Conservation (phyloP, 92 coral and sea anemone species). For the Porites cylindrica region DNA sequence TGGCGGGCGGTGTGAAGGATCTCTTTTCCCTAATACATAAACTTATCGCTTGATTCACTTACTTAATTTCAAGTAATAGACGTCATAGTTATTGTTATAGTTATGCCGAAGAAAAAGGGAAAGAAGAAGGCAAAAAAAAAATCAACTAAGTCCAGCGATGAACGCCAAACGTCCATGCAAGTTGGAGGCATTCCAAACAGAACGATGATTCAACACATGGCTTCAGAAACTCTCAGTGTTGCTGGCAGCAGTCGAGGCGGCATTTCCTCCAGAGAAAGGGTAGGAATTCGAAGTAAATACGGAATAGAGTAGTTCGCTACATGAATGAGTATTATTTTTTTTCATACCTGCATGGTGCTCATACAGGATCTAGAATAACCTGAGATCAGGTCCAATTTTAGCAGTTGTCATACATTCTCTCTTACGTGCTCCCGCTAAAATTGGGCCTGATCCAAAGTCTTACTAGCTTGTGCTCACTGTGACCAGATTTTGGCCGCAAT, state of each 20-base stretch:
- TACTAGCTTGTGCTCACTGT: too few relatives aligned
- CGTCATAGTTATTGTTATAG: not conserved
- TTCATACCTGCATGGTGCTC: too few relatives aligned
- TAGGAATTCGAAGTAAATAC: conserved; percentile 1
- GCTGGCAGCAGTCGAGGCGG: conserved; percentile 50
- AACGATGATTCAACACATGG: conserved; percentile 94
- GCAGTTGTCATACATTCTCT: too few relatives aligned
- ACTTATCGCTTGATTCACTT: not conserved
- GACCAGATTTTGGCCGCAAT: too few relatives aligned
- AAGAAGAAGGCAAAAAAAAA: conserved; percentile 83
- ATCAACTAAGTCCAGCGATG: conserved; percentile 63
- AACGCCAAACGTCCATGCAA: conserved; percentile 11
- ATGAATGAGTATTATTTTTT: not conserved
- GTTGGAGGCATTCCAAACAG: conserved; percentile 83
- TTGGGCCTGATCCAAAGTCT: too few relatives aligned
- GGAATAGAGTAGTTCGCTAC: not conserved
- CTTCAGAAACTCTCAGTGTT: conserved; percentile 91
- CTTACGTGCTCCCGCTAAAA: too few relatives aligned
- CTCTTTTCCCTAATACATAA: not conserved
- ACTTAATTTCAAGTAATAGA: not conserved
- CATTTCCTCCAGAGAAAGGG: conserved; percentile 79
- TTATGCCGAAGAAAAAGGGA: conserved; percentile 86
- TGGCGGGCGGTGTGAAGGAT: not conserved
- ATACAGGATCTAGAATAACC: too few relatives aligned
- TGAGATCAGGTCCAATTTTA: too few relatives aligned